These are phyloP conservation scores for Poecile atricapillus DNA, from an alignment of 2,113 vertebrate genomes.

Conservation along the genomic window DNA sequence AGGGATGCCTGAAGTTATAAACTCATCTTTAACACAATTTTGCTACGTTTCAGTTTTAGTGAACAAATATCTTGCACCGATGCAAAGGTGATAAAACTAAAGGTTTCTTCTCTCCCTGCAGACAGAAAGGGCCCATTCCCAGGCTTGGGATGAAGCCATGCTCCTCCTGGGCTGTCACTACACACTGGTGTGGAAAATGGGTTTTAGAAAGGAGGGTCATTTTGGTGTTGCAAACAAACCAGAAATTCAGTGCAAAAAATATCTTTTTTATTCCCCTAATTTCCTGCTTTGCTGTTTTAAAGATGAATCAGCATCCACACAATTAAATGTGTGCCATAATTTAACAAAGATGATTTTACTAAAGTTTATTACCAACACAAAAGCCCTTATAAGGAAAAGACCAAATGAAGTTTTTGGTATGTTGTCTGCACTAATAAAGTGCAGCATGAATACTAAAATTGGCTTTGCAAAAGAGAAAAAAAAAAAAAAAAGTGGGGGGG, in stretches of 20 bases:
- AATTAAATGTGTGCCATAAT: background rate
- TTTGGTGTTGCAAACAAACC: background rate
- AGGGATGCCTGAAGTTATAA: background rate
- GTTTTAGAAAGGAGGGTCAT: background rate
- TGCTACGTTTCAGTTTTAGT: background rate
- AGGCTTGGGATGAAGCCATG: background rate
- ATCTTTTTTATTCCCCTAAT: accelerated
- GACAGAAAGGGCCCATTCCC: background rate
- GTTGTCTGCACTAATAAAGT: background rate
- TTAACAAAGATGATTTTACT: background rate
- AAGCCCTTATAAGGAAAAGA: background rate
- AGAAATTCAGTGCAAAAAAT: background rate
- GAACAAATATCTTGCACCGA: background rate
- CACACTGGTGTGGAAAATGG: background rate
- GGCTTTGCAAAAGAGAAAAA: background rate
- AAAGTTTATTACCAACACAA: background rate
- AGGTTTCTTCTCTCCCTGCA: background rate
- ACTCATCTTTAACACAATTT: background rate
- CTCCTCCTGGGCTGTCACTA: background rate
- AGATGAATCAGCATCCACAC: accelerated
- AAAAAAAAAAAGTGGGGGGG: too few relatives aligned
- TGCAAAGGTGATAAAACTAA: background rate
- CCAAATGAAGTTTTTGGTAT: background rate
- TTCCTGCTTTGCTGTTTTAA: background rate
- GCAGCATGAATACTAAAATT: background rate